These are phyloP conservation scores for Leptonema lineaticorne DNA, from an alignment of 1,140 invertebrate species.

Conservation along the genomic window DNA sequence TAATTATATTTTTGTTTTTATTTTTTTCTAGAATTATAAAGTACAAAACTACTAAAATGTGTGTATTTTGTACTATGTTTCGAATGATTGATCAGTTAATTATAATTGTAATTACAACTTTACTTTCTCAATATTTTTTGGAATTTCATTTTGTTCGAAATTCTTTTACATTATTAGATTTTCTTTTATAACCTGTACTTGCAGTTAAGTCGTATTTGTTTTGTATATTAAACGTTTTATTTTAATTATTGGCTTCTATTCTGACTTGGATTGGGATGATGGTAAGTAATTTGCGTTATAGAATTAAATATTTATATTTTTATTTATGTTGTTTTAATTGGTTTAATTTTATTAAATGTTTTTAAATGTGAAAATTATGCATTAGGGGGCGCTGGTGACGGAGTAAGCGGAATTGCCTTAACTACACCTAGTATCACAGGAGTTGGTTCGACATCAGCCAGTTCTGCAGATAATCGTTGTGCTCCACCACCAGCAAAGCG, in stretches of 20 bases:
- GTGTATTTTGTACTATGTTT: slow-evolving; percentile 19
- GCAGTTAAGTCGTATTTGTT: slow-evolving; percentile 14
- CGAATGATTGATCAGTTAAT: too few relatives aligned
- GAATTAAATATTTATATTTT: slow-evolving; percentile 14
- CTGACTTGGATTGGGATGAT: slow-evolving; percentile 64
- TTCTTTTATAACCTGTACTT: too few relatives aligned
- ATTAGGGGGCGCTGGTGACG: slow-evolving; percentile 19
- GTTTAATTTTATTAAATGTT: slow-evolving; percentile 14
- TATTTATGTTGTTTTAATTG: slow-evolving; percentile 33
- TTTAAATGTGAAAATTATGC: slow-evolving; percentile 4
- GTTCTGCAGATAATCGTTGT: slow-evolving; percentile 39
- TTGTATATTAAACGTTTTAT: slow-evolving; percentile 39
- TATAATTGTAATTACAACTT: too few relatives aligned
- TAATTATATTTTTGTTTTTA: too few relatives aligned
- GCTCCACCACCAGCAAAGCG: slow-evolving; percentile 64
- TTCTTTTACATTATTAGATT: too few relatives aligned
- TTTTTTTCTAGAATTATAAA: too few relatives aligned
- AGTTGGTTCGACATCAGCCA: background rate
- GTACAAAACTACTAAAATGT: too few relatives aligned
- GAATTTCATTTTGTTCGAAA: too few relatives aligned
- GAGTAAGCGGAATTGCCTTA: slow-evolving; percentile 34
- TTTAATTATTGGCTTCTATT: slow-evolving; percentile 60
- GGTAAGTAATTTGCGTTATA: slow-evolving; percentile 50
- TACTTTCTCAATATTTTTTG: too few relatives aligned
- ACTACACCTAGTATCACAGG: background rate